Conservation (phyloP, 2,797 vertebrate genomes). For the Hypotaenidia philippensis region DNA sequence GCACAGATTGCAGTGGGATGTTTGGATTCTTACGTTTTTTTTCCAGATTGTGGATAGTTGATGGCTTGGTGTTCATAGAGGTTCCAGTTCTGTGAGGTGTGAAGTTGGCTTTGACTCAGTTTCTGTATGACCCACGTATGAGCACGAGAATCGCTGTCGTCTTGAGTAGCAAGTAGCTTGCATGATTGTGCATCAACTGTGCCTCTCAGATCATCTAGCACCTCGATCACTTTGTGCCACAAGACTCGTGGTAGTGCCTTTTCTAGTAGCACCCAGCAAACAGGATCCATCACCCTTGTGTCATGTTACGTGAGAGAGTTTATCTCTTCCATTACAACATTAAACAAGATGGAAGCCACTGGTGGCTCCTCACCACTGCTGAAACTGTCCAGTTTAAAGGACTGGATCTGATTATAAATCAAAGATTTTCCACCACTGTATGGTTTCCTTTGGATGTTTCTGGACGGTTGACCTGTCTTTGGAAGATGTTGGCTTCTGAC, state of each 20-base stretch:
- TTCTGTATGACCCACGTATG: background rate
- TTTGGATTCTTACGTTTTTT: background rate
- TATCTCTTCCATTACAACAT: background rate
- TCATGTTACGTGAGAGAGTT: accelerated
- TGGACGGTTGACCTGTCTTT: accelerated
- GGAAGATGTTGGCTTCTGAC: background rate
- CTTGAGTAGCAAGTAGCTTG: background rate
- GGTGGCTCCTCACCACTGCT: background rate
- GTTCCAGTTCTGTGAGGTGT: background rate
- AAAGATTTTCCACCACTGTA: accelerated
- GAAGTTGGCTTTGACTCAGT: background rate
- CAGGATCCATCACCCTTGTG: accelerated
- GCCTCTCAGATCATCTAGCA: accelerated
- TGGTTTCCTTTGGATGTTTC: background rate
- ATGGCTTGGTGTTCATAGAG: background rate
- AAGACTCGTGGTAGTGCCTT: accelerated
- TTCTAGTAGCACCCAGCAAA: background rate
- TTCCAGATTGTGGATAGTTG: background rate
- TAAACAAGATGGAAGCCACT: accelerated
- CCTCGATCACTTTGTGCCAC: background rate
- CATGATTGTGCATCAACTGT: background rate
- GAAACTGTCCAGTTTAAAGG: background rate
- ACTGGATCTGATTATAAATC: background rate
- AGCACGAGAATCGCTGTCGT: background rate
- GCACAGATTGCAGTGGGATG: background rate